Evolutionary conservation across 2,113 vertebrate genomes (phyloP), one percentile per base, ranked within the genome.

Genomic region (Cololabis saira): DNA sequence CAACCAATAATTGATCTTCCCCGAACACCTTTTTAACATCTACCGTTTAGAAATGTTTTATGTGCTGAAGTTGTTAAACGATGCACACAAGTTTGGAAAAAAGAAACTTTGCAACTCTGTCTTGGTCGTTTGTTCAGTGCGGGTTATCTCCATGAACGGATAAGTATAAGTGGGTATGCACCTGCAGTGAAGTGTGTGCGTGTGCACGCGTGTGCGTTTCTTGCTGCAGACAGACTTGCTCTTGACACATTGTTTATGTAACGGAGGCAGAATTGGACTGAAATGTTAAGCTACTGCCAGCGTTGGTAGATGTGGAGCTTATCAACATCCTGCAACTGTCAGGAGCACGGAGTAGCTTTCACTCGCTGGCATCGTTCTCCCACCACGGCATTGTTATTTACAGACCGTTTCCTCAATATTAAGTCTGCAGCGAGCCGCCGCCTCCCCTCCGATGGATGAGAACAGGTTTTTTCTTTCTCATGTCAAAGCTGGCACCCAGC

Each of bases 261-360:
- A 43, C 16, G 49, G 2, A 5, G 10, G 42, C 43, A 11, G 2
- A 69, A 33, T 56, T 10, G 1, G 49, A 18, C 27, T 11, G 40
- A 61, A 61, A 51, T 17, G 58, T 76, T 64, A 13, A 63, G 56
- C 66, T 24, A 16, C 45, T 50, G 17, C 50, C 48, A 54, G 27
- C 5, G 10, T 40, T 50, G 40, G 12, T 65, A 37, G 7, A 43
- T n/a, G 4, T 27, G 18, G 22, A 56, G 42, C 70, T 74, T 82
- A 80, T 75, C 76, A 67, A 50, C 63, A 77, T 77, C 84, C 70
- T 66, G 81, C 66, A 70, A 79, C 52, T 81, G 71, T 78, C n/a
- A 19, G 51, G 19, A 22, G 68, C 55, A 51, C 47, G 37, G 49
- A 41, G 63, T 30, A 44, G 16, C 45, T 37, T 41, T 42, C 3